Evolutionary conservation across 2,797 vertebrate genomes (phyloP), one percentile per base, ranked within the genome.

Genomic region (Xiphophorus birchmanni): DNA sequence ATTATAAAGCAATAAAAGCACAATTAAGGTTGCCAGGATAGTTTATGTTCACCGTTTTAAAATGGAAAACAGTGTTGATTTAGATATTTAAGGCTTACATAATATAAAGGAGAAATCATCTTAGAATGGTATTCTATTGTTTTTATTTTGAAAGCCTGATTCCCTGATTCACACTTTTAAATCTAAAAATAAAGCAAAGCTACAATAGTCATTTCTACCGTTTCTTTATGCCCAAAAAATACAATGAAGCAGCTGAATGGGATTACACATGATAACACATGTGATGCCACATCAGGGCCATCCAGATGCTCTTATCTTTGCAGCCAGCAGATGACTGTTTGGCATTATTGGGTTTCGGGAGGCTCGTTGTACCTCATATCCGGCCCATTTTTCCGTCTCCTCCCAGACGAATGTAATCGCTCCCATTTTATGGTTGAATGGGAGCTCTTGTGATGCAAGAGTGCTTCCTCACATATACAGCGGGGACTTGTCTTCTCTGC

Each of bases 391-490:
- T 82, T 76, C 82, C 52, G 18, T 82, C 89, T 94, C 85, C 87
- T 91, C 86, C 85, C 80, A 91, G 91, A 85, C 76, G 86, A 87
- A 90, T 92, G 86, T 92, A 93, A 95, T 95, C 91, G 93, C 89
- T 90, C 80, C 86, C 82, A 90, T 95, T 94, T 93, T 93, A 89
- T 83, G 91, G 91, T 86, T 94, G 93, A 93, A 90, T 83, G 91
- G 86, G 79, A 77, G 83, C 47, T 78, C 81, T 84, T 32, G 78
- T 78, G 87, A 90, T 84, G 84, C 88, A 78, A 77, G 79, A 80
- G 82, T n/a, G 21, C 84, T 71, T 71, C 40, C 80, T 83, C 81
- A 71, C 83, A 69, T 86, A 82, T 76, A 74, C 79, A 83, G 84
- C 77, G 73, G 84, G 82, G 69, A 71, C 76, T 81, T 23, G 29